Conservation (phyloP, 2,797 vertebrate species). For the Podarcis siculus region DNA sequence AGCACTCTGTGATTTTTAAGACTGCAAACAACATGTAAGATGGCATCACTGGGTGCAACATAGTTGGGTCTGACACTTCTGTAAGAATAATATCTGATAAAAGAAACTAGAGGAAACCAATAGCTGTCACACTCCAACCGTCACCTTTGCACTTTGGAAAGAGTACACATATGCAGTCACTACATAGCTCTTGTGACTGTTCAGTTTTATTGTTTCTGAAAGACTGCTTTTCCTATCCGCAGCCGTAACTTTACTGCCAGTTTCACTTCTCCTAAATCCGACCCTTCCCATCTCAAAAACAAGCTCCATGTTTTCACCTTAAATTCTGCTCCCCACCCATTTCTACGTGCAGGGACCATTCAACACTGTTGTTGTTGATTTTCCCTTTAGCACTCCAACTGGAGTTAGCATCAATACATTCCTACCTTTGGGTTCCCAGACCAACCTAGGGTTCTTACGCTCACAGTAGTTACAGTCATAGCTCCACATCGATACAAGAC, state of each 20-base stretch:
- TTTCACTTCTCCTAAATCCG: neutral
- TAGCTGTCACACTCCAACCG: neutral
- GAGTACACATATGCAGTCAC: neutral
- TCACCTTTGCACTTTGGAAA: neutral
- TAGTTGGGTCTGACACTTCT: neutral
- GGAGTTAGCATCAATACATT: neutral
- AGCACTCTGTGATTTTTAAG: neutral
- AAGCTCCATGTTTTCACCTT: neutral
- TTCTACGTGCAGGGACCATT: too few relatives aligned
- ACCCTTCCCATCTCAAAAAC: neutral
- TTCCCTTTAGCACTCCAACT: neutral
- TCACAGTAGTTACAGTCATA: neutral
- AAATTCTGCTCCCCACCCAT: neutral
- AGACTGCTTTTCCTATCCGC: neutral
- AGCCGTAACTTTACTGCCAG: neutral
- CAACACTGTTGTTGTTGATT: neutral
- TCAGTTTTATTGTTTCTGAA: neutral
- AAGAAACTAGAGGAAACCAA: neutral
- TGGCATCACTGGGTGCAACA: neutral
- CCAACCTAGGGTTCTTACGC: neutral
- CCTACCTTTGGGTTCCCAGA: neutral
- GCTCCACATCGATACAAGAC: neutral
- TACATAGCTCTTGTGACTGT: neutral
- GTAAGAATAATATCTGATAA: neutral
- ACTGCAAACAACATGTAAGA: neutral